Base-by-base conservation (phyloP, 2,113 vertebrate genomes). In the Cephalopterus ornatus region DNA sequence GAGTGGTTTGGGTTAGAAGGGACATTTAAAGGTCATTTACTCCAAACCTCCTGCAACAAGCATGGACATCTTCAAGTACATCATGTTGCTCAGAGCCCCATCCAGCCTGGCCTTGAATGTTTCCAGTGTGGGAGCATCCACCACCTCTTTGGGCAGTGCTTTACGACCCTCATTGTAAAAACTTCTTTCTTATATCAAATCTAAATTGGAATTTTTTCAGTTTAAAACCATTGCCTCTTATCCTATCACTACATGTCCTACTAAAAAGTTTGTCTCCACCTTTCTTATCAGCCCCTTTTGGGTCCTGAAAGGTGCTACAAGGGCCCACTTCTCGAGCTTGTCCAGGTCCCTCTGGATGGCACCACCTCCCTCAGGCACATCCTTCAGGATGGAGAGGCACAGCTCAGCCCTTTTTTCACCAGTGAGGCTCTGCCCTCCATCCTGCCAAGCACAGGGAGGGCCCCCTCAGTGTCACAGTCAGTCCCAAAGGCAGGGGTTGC, bases 391-490 rank as follows among this genome's bases (percentile, higher is more conserved):
- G 66, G 5, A 72, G 21, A 20, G 42, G 10, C 70, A 61, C 9
- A 81, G 21, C 35, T 85, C 53, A 41, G 13, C 4, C 9, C 9
- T 35, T 66, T 85, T 49, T 61, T 66, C 21, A 2, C 16, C 32
- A 70, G 41, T 5, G 6, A 87, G 59, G 41, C 14, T 87, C 39
- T 73, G 24, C 66, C 47, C 35, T 68, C 14, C 41, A 53, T 85
- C 52, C 61, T 90, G 59, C 44, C 83, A 84, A 78, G 27, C 33
- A 47, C 28, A 83, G 39, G 76, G 66, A 95, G 79, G 23, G 46
- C 7, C 28, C 8, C 24, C 33, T 74, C 8, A 0, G 24, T 76
- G 41, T 35, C 61, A 26, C 0, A 6, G 11, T 55, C 0, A 6
- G 11, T 55, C 44, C 42, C 20, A 8, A 32, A 28, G 26, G 8